Evolutionary conservation across 2,888 invertebrate species (phyloP), one percentile per base, ranked within the genome.

Genomic region (Patella depressa): DNA sequence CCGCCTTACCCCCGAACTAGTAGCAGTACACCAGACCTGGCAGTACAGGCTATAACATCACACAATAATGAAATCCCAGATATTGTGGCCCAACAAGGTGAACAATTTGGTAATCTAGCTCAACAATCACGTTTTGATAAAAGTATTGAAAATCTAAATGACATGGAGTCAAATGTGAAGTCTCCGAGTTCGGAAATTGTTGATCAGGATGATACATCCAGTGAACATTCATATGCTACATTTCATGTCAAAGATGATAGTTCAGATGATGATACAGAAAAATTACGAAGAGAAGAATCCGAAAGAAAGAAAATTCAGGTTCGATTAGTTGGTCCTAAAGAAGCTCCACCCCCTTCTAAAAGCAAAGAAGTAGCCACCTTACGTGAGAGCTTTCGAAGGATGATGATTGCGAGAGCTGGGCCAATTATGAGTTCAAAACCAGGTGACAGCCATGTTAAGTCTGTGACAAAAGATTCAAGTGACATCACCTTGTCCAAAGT

Each of bases 21-120:
- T 12, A 96, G 95, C 85, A 96, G 96, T 0, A 96, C 96, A 0
- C 96, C 96, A 0, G 96, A 96, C 90, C 91, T 97, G 77, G 96
- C 96, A 0, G 88, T 85, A 53, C 88, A 89, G 75, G 84, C 88
- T n/a, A 80, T 83, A 45, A 76, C 74, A 71, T 59, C 77, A 53
- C 79, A 77, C 55, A 76, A 85, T 71, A 86, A 83, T 78, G 85
- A 87, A 76, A 89, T 87, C 77, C 90, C 90, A 7, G 90, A 90
- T 83, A 82, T 91, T 5, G 87, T 96, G 1, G 95, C 96, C 94
- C 94, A 73, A 93, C 83, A 53, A 80, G 77, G 65, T 65, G 65
- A 65, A 24, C 65, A 65, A 24, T 78, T 81, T 4, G 78, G 74
- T 5, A 70, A 79, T 71, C 59, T 84, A 53, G 81, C 80, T 54